A percentile compares a stretch with the other conserved stretches of the same genome.
Evolutionary conservation across 2,888 invertebrate genomes (phyloP).

Genomic region (Eristalis tenax): DNA sequence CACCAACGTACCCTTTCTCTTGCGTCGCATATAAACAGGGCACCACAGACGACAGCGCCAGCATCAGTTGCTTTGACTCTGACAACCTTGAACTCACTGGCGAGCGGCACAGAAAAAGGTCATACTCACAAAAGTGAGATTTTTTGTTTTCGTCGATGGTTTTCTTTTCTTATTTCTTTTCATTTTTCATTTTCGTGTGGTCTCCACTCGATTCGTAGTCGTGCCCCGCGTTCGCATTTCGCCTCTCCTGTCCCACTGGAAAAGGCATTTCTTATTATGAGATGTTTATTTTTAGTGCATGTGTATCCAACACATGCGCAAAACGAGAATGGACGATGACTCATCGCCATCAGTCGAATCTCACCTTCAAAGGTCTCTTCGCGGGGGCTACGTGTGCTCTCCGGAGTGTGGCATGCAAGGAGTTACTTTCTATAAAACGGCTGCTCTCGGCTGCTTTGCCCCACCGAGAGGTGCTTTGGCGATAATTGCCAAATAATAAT

Average conservation of each 20-base stretch:
- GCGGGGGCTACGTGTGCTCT: conserved; percentile 24
- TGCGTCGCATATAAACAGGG: conserved; percentile 3
- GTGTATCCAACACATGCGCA: conserved; percentile 69
- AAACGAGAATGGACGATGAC: conserved; percentile 65
- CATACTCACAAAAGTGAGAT: conserved; percentile 67
- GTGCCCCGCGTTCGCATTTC: conserved; percentile 12
- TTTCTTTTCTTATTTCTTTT: conserved; percentile 33
- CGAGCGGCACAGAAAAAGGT: conserved; percentile 67
- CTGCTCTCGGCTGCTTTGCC: conserved; percentile 29
- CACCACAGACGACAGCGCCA: conserved; percentile 46
- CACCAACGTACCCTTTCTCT: conserved; percentile 41
- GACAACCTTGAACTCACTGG: conserved; percentile 68
- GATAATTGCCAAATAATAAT: conserved; percentile 64
- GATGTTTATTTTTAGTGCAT: conserved; percentile 70
- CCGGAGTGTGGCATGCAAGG: conserved; percentile 16
- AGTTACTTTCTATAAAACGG: conserved; percentile 50
- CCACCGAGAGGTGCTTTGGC: conserved; percentile 40
- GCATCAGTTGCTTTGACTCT: conserved; percentile 57
- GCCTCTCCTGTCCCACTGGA: conserved; percentile 32
- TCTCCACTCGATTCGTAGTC: conserved; percentile 24
- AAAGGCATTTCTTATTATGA: conserved; percentile 71
- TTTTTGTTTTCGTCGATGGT: conserved; percentile 44
- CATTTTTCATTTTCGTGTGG: conserved; percentile 23
- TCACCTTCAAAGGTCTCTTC: conserved; percentile 72
- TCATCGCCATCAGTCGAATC: conserved; percentile 59